Base-by-base conservation (phyloP, 2,888 invertebrate genomes). In the Zygothrica quintamaculata region DNA sequence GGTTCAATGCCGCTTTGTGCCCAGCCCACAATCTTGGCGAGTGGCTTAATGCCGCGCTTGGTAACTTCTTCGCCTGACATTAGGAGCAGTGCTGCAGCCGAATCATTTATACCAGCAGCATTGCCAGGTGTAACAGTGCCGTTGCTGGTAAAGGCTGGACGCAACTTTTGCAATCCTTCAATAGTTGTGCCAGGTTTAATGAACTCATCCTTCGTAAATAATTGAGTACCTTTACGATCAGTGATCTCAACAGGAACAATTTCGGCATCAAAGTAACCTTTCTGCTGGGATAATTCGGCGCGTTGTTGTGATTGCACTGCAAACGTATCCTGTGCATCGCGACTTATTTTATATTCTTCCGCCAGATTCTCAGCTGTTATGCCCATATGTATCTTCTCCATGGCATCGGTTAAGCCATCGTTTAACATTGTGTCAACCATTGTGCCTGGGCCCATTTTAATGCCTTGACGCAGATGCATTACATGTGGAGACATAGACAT, bases 21-120 rank as follows among this genome's bases (percentile, higher is more conserved):
- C 93, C 95, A 95, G 0, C 95, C 95, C 1, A 95, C 93, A 43
- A 98, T 93, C 88, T 93, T 93, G 1, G 95, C 97, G 56, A 98
- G 77, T 0, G 96, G 94, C 18, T 90, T 91, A 0, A 95, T 72
- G 2, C 93, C 92, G 39, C 93, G 92, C 37, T 91, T 90, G 3
- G 84, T 87, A 0, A 95, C 92, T 68, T 93, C 92, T 29, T 92
- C 92, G 59, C 92, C 92, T 13, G 93, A 94, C 91, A 95, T 94
- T 29, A 98, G 84, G 12, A 98, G 91, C 1, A 98, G 91, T 1
- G 95, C 97, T 2, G 97, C 97, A 1, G 98, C 98, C 0, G 98
- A 98, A 90, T 98, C 98, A 89, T 96, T 96, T 29, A 96, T 92
- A 22, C 96, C 96, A 6, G 96, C 96, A 1, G 96, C 93, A 92